Evolutionary conservation across 2,113 vertebrate species (phyloP), one percentile per base, ranked within the genome.

Genomic region (Channa maculata): DNA sequence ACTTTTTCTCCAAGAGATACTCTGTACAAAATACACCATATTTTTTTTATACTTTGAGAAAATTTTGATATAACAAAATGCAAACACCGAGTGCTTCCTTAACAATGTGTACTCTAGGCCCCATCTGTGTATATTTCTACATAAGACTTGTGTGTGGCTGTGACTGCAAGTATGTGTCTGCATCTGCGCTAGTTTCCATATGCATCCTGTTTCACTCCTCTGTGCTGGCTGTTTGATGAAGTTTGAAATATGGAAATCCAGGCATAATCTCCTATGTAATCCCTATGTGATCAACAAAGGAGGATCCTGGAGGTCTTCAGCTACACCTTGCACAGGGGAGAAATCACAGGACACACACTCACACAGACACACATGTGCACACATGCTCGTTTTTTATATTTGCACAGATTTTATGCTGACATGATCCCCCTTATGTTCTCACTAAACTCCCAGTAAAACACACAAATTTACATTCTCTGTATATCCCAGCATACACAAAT

Each of bases 171-270:
- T 37, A 5, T 52, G 49, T 60, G 41, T 77, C 37, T 64, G 38
- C 49, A 24, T 14, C 48, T 63, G 59, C 67, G 55, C 61, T 82
- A 0, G 8, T 53, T 64, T 74, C 61, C 68, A 75, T 51, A 53
- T 65, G 48, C 50, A 53, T 84, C 58, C 73, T 66, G 58, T 73
- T 83, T 71, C 24, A 3, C 41, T 52, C 60, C 9, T 83, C 61
- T 46, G 44, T 11, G 1, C 53, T 44, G 39, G 49, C 72, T 73
- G 52, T 55, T 34, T 88, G 71, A 91, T 89, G 82, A 91, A 86
- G 92, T 92, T 92, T 92, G 86, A 93, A 91, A 90, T 83, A 82
- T 74, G 77, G 80, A 91, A 92, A 92, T 91, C 82, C 80, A 84
- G 79, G 70, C 33, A 44, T 87, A 89, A 92, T 89, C 88, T 85